A percentile compares a stretch with the other conserved stretches of the same genome.
Conservation (phyloP, 2,113 vertebrate genomes). For the Lophura nycthemera region DNA sequence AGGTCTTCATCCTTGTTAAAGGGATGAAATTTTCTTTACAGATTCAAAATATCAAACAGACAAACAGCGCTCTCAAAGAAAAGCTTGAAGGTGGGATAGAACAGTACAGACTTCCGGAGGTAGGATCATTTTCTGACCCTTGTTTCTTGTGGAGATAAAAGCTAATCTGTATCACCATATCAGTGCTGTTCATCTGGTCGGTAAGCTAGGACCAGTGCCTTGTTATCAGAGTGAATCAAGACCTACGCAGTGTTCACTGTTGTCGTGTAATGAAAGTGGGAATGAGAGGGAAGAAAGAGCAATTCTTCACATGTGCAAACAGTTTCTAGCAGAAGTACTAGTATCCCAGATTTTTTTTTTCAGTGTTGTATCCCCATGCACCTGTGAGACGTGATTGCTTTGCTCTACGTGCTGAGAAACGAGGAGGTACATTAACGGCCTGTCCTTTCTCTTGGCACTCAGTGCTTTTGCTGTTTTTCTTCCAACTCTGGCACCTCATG, state of each 20-base stretch:
- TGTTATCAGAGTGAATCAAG: neutral
- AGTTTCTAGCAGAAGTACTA: neutral
- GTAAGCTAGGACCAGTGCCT: neutral
- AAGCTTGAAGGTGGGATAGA: conserved; percentile 90
- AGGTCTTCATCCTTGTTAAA: conserved; percentile 1
- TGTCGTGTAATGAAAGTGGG: neutral
- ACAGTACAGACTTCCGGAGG: conserved; percentile 89
- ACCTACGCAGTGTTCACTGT: neutral
- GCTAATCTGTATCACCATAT: neutral
- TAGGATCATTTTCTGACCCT: conserved; percentile 58
- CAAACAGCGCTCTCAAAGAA: conserved; percentile 91
- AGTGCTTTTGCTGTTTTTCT: neutral
- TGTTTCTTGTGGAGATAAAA: neutral
- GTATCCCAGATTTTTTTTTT: neutral
- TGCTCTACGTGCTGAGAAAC: neutral
- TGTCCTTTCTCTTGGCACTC: neutral
- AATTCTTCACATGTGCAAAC: neutral
- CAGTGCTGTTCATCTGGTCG: neutral
- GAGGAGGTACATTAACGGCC: neutral
- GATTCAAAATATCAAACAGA: conserved; percentile 98
- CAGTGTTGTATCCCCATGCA: neutral
- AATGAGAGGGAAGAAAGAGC: neutral
- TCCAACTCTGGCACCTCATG: neutral
- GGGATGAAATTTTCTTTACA: conserved; percentile 62
- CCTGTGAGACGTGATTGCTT: neutral